Conservation (phyloP, 2,888 invertebrate genomes). For the Cecidostiba fungosa region DNA sequence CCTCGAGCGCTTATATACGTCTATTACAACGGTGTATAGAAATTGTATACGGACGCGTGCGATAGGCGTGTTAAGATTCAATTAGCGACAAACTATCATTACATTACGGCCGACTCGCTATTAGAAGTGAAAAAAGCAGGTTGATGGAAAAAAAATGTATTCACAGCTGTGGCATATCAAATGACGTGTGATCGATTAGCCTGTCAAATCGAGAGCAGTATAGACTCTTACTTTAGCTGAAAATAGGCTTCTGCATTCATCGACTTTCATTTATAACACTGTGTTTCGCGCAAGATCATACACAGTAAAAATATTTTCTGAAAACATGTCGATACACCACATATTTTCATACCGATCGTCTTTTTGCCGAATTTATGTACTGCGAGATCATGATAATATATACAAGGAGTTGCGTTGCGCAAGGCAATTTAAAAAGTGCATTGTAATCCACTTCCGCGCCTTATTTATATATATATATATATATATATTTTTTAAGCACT, state of each 20-base stretch:
- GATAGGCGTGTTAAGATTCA: constrained; percentile 4
- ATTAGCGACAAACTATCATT: constrained; percentile 23
- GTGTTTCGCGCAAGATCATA: too few relatives aligned
- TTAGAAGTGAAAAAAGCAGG: constrained; percentile 23
- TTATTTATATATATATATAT: neutral
- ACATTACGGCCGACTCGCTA: neutral
- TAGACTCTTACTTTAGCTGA: neutral
- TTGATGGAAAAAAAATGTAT: neutral
- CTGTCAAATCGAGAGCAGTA: neutral
- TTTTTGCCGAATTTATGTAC: neutral
- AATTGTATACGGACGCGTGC: neutral
- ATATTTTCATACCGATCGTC: neutral
- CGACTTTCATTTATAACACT: too few relatives aligned
- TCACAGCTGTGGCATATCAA: neutral
- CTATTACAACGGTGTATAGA: neutral
- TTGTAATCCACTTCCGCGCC: neutral
- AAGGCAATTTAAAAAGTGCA: neutral
- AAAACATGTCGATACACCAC: too few relatives aligned
- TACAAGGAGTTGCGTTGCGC: neutral
- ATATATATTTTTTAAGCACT: too few relatives aligned
- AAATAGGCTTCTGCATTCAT: neutral
- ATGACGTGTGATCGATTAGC: neutral
- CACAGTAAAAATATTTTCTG: too few relatives aligned
- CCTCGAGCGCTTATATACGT: neutral
- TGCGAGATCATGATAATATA: too few relatives aligned